These are phyloP conservation scores for Nerophis lumbriciformis DNA, from an alignment of 2,113 vertebrate species.

Conservation along the genomic window DNA sequence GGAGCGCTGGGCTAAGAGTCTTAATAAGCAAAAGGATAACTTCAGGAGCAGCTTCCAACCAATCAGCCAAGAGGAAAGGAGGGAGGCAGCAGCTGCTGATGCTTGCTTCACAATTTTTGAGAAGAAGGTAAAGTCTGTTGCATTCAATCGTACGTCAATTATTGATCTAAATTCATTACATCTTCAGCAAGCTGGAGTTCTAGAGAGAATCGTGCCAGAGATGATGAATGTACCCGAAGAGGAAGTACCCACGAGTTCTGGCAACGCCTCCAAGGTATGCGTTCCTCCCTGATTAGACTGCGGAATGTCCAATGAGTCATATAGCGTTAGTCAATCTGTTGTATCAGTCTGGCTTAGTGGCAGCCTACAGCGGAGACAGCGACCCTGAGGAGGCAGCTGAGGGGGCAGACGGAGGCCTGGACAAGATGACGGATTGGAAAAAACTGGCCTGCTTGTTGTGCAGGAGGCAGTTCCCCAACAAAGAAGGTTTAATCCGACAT, in stretches of 20 bases:
- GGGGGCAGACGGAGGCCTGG: slow-evolving; percentile 76
- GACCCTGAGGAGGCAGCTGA: slow-evolving; percentile 88
- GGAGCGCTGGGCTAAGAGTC: slow-evolving; percentile 99
- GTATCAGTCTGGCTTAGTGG: slow-evolving; percentile 85
- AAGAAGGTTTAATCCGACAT: slow-evolving; percentile 86
- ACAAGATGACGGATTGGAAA: slow-evolving; percentile 93
- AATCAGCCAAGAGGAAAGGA: slow-evolving; percentile 87
- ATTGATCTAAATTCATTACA: not conserved
- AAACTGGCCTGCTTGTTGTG: slow-evolving; percentile 95
- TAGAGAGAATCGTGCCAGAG: slow-evolving; percentile 85
- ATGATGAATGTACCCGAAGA: slow-evolving; percentile 78
- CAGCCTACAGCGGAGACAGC: slow-evolving; percentile 95
- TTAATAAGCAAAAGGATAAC: slow-evolving; percentile 98
- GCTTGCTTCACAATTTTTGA: slow-evolving; percentile 94
- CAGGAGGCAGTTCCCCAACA: slow-evolving; percentile 93
- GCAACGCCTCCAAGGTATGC: slow-evolving; percentile 58
- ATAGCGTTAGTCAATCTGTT: not conserved
- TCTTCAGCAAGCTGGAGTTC: slow-evolving; percentile 72
- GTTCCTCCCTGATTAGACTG: not conserved
- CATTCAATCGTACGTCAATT: not conserved
- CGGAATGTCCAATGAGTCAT: not conserved
- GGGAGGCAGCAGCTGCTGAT: slow-evolving; percentile 92
- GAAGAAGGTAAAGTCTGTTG: slow-evolving; percentile 81
- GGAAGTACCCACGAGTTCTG: slow-evolving; percentile 69
- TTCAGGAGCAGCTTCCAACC: slow-evolving; percentile 96